Percentiles rank a stretch among this genome's conserved stretches.
phyloP scores from a whole-genome alignment of 2,113 vertebrate genomes.

The Eretmochelys imbricata region DNA sequence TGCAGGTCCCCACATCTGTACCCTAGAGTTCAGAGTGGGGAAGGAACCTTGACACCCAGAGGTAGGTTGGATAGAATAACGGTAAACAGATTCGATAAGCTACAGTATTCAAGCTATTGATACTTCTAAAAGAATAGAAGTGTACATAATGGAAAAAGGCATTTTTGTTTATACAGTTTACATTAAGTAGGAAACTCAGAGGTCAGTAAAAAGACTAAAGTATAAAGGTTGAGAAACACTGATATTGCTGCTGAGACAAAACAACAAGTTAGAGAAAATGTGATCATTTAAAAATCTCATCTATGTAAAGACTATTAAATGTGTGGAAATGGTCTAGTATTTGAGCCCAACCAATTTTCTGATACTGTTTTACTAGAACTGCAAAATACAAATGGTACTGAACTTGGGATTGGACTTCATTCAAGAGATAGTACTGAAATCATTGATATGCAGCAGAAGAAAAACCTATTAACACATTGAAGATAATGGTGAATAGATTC shows the following conservation, averaged over 20 bases:
- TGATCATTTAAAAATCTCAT: no score
- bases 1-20: no score
- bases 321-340: background rate
- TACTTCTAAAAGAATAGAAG: background rate
- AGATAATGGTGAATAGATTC: background rate
- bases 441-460: background rate
- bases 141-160: background rate
- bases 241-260: background rate
- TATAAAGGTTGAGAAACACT: background rate
- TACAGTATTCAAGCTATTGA: background rate
- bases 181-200: background rate
- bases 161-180: background rate
- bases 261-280: background rate
- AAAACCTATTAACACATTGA: background rate
- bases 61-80: no score
- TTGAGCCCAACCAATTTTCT: background rate
- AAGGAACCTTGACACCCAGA: no score
- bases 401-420: background rate
- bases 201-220: background rate
- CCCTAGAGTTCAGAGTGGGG: no score
- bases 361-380: background rate
- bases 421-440: background rate
- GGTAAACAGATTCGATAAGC: background rate
- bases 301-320: no score
- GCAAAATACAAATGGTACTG: background rate